phyloP scores from a whole-genome alignment of 2,888 invertebrate genomes.

The Saturnia japonica region DNA sequence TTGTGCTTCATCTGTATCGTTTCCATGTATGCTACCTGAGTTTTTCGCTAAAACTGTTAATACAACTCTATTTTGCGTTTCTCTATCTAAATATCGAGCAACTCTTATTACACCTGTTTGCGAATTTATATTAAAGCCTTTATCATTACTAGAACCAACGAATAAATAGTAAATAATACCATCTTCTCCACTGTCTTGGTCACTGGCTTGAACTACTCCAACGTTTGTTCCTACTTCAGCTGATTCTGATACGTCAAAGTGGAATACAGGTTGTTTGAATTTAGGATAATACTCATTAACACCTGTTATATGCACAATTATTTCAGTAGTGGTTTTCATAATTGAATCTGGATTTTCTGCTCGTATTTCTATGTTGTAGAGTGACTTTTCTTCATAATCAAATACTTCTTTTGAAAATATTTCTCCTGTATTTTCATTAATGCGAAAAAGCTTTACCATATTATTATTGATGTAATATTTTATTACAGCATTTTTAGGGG shows the following conservation, averaged over 20 bases:
- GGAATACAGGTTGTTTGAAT: constrained; percentile 94
- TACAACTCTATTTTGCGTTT: constrained; percentile 94
- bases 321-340: constrained; percentile 88
- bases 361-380: constrained; percentile 88
- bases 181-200: constrained; percentile 93
- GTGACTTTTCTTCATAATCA: constrained; percentile 92
- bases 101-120: constrained; percentile 93
- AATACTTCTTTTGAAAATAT: constrained; percentile 89
- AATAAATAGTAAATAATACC: constrained; percentile 95
- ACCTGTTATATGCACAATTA: constrained; percentile 89
- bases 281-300: constrained; percentile 94
- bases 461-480: constrained; percentile 91
- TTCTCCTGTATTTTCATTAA: constrained; percentile 89
- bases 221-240: constrained; percentile 92
- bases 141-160: constrained; percentile 95
- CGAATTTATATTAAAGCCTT: constrained; percentile 92
- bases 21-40: constrained; percentile 95
- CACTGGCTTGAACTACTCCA: constrained; percentile 93
- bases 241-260: constrained; percentile 96
- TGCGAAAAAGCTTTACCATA: constrained; percentile 87
- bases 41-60: constrained; percentile 97
- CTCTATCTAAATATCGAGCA: constrained; percentile 90
- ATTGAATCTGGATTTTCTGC: constrained; percentile 94
- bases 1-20: constrained; percentile 97
- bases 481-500: constrained; percentile 92